A percentile compares a stretch with the other conserved stretches of the same genome.
Evolutionary conservation across 2,113 vertebrate species (phyloP).

Genomic region (Pachycephala philippinensis): DNA sequence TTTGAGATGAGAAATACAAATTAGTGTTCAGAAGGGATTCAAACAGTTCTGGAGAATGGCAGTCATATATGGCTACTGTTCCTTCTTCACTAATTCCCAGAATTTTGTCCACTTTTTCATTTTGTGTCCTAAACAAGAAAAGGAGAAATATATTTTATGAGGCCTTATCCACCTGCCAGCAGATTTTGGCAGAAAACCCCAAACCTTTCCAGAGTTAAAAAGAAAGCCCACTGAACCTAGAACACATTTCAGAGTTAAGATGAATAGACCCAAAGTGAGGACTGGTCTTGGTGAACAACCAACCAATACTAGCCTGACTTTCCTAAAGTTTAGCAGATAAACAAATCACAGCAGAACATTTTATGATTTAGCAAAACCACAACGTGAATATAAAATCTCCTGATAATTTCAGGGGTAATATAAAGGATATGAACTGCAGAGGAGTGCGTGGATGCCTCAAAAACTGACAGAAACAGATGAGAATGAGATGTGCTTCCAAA

Average conservation of each 20-base stretch:
- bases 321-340: background rate
- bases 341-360: background rate
- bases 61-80: background rate
- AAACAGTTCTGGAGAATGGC: background rate
- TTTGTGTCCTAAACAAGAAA: background rate
- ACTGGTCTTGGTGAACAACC: background rate
- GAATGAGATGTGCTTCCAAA: background rate
- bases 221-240: background rate
- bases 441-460: background rate
- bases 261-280: background rate
- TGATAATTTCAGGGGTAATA: background rate
- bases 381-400: background rate
- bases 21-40: background rate
- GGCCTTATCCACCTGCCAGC: background rate
- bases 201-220: background rate
- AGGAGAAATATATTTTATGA: background rate
- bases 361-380: background rate
- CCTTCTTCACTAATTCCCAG: background rate
- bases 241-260: background rate
- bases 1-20: background rate
- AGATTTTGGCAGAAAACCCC: background rate
- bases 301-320: background rate
- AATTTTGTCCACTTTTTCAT: background rate
- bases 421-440: background rate
- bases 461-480: background rate